These are phyloP conservation scores for Tinea semifulvella DNA, from an alignment of 2,888 invertebrate genomes.

Conservation along the genomic window DNA sequence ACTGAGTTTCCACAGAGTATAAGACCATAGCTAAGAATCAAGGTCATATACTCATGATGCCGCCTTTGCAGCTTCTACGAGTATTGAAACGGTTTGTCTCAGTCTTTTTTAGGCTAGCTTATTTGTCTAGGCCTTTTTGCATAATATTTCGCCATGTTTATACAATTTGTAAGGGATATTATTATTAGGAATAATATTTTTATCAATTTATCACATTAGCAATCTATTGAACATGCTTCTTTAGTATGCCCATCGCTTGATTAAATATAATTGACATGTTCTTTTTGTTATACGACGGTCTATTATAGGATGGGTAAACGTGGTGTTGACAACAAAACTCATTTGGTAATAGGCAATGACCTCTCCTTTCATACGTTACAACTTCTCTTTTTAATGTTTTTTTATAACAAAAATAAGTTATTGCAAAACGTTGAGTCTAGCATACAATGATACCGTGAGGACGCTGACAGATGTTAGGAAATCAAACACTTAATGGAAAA, in stretches of 20 bases:
- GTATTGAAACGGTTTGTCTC: too few species aligned
- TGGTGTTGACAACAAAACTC: conserved; percentile 12
- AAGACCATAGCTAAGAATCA: too few species aligned
- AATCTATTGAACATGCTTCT: conserved; percentile 9
- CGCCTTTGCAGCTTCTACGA: too few species aligned
- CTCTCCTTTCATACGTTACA: not conserved
- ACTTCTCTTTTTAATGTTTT: conserved; percentile 9
- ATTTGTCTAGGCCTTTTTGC: too few species aligned
- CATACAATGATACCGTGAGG: not conserved
- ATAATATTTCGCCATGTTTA: too few species aligned
- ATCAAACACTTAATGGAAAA: not conserved
- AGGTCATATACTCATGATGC: too few species aligned
- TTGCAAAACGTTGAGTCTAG: not conserved
- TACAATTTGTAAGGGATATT: too few species aligned
- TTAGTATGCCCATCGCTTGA: conserved; percentile 1
- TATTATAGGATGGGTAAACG: not conserved
- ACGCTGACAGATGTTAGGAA: not conserved
- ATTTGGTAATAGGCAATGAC: conserved; percentile 11
- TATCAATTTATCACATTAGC: not conserved
- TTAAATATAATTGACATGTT: conserved; percentile 12
- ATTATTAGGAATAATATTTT: too few species aligned
- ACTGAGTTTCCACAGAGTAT: too few species aligned
- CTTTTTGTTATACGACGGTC: not conserved
- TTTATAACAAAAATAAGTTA: conserved; percentile 1
- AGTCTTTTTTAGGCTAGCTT: too few species aligned